A percentile compares a stretch with the other conserved stretches of the same genome.
Evolutionary conservation across 2,797 vertebrate genomes (phyloP).

Genomic region (Phaenicophaeus curvirostris): DNA sequence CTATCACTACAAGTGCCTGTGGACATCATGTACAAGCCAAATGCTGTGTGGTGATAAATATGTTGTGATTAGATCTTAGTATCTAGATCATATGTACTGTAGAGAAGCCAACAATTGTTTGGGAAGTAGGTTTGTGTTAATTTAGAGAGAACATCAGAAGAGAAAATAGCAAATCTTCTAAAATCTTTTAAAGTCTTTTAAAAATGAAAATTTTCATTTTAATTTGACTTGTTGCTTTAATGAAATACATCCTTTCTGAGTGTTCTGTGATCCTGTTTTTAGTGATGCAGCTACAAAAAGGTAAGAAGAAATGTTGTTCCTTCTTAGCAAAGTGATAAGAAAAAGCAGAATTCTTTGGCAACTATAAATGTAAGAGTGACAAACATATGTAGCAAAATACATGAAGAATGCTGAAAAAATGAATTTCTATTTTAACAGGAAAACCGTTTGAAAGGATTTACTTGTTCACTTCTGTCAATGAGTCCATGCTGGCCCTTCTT

Average conservation of each 20-base stretch:
- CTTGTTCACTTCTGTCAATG: not conserved
- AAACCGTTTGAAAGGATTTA: not conserved
- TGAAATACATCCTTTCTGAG: not conserved
- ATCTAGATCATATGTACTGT: conserved; percentile 24
- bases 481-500: not conserved
- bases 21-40: conserved; percentile 65
- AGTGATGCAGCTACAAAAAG: not conserved
- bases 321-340: not conserved
- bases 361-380: not conserved
- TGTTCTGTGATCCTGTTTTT: not conserved
- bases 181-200: not conserved
- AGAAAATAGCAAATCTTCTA: not conserved
- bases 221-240: not conserved
- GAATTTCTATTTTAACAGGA: not conserved
- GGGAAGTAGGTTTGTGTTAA: not conserved
- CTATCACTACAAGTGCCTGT: conserved; percentile 72
- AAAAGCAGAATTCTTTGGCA: not conserved
- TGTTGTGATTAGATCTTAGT: conserved; percentile 64
- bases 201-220: not conserved
- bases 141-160: not conserved
- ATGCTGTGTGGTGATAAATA: conserved; percentile 62
- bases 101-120: conserved; percentile 46
- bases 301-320: not conserved
- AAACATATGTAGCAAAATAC: not conserved
- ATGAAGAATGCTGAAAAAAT: not conserved